Evolutionary conservation across 2,888 invertebrate species (phyloP), one percentile per base, ranked within the genome.

Genomic region (Caenorhabditis imperialis): DNA sequence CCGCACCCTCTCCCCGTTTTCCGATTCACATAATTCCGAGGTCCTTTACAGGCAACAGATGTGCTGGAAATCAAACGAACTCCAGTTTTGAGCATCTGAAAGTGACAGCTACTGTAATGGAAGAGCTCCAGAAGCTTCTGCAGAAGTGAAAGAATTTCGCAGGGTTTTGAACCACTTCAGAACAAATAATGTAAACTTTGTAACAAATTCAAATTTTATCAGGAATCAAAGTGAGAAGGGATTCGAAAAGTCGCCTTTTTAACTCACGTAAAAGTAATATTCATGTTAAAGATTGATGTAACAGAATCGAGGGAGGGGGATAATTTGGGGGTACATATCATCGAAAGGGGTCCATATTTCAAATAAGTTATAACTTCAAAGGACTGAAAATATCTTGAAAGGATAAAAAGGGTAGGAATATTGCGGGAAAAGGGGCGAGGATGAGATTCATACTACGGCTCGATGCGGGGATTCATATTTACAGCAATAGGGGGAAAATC

Each of bases 1-100:
- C 75, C 75, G n/a, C 63, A 58, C 6, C 69, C 70, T 44, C 75
- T 51, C 44, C 75, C 75, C 4, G 75, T 75, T 42, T 63, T 70
- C 25, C 75, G 35, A 42, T 75, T 63, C 48, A 75, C 58, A 50
- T 62, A 69, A 35, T 62, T 61, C 4, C 51, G 18, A 2, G 61
- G 69, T 8, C 67, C 74, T 50, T 74, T 67, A 6, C 48, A 18
- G 6, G 50, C n/a, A 1, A 30, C 10, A 1, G 40, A 30, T n/a
- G 35, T 57, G 33, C 5, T 65, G 2, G 55, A 50, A 20, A 65
- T 57, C 37, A 16, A 40, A 27, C 55, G 20, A 12, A 35, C n/a
- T 3, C 53, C 33, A n/a, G 1, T 48, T 58, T 18, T 72, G n/a
- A 47, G 38, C 61, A 71, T 71, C 67, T 69, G 51, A 51, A 58